phyloP scores from a whole-genome alignment of 2,888 invertebrate genomes.

The Parnassius mnemosyne region DNA sequence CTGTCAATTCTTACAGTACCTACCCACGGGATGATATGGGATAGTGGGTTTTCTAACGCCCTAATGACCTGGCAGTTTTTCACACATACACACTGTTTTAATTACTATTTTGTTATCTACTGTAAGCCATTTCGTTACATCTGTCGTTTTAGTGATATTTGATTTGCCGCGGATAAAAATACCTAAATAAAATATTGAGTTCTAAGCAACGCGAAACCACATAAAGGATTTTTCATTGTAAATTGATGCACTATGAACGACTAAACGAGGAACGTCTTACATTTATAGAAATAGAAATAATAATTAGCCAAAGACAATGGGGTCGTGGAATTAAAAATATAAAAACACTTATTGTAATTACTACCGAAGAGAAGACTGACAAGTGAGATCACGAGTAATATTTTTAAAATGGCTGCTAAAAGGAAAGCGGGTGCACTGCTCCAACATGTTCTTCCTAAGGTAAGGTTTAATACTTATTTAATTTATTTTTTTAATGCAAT shows the following conservation, averaged over 20 bases:
- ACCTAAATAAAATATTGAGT: too few relatives aligned
- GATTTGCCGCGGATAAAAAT: too few relatives aligned
- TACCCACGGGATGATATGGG: too few relatives aligned
- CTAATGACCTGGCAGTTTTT: too few relatives aligned
- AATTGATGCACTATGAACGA: conserved; percentile 30
- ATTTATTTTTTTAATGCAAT: too few relatives aligned
- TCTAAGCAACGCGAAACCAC: too few relatives aligned
- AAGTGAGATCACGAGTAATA: conserved; percentile 56
- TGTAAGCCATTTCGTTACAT: too few relatives aligned
- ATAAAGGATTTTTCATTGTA: not conserved
- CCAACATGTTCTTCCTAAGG: conserved; percentile 83
- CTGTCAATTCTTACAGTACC: too few relatives aligned
- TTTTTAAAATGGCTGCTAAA: conserved; percentile 84
- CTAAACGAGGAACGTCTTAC: conserved; percentile 11
- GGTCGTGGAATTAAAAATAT: conserved; percentile 53
- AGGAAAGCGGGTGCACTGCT: conserved; percentile 87
- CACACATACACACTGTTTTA: too few relatives aligned
- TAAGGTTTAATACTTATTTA: conserved; percentile 45
- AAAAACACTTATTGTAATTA: conserved; percentile 37
- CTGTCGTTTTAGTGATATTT: too few relatives aligned
- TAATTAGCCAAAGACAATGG: conserved; percentile 50
- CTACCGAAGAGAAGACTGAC: conserved; percentile 68
- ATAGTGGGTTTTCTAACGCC: too few relatives aligned
- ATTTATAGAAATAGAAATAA: conserved; percentile 22
- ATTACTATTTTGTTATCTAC: too few relatives aligned